Base-by-base conservation (phyloP, 2,888 invertebrate genomes). In the Lordiphosa fenestrarum region DNA sequence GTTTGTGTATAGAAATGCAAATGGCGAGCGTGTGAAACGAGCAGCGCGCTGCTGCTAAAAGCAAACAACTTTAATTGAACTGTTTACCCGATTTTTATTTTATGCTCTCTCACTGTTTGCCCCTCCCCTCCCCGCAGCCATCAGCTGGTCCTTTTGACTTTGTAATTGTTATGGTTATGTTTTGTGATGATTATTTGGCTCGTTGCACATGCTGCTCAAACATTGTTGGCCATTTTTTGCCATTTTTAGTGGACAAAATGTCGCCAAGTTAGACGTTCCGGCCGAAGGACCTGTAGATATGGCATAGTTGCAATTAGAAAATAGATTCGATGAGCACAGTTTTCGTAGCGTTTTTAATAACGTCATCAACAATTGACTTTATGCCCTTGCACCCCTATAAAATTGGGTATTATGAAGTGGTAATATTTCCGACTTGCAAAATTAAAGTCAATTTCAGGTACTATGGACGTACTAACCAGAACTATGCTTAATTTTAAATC, bases 121-220 rank as follows among this genome's bases (percentile, higher is more conserved):
- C 47, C 7, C 4, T 3, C 48, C 49, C 40, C 38, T 15, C 35
- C 10, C 6, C 2, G 35, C 2, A n/a, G 5, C 19, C 33, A 15
- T 33, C 15, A 30, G 30, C 35, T 19, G 10, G 33, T 15, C 60
- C 66, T 68, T 50, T 54, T 64, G 63, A 61, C 73, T 70, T 65
- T 74, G 72, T 87, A 84, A 87, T 87, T 85, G 84, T 86, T 84
- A 87, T 86, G 72, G 87, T 86, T 83, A 86, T 86, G 81, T 73
- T 82, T 30, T 76, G 71, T 70, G 81, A 85, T 87, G 86, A 86
- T 83, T 87, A 84, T 77, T 85, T 84, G 84, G 82, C 81, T 87
- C 84, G 75, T 66, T 86, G 84, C 83, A 77, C 81, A 84, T 44
- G 44, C 30, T 44, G 15, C 44, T 44, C 54, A 61, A 59, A 60